These are phyloP conservation scores for Channa striata DNA, from an alignment of 2,797 vertebrate species.

Conservation along the genomic window DNA sequence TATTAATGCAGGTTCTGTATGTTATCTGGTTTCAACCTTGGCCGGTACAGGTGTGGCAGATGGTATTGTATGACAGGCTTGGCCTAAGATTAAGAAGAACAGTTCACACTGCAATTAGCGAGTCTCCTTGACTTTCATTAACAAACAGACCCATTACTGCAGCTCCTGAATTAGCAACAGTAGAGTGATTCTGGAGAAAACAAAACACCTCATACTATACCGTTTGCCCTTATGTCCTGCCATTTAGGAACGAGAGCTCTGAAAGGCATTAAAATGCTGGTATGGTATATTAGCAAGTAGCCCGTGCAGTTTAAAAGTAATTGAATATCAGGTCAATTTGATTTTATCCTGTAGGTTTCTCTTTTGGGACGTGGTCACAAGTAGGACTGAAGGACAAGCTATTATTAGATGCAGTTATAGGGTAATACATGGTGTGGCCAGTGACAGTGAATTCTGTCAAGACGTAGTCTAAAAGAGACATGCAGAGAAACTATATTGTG, in stretches of 20 bases:
- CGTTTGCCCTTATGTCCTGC: neutral
- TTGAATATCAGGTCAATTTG: conserved; percentile 52
- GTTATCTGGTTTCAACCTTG: conserved; percentile 43
- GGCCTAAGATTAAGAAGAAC: conserved; percentile 61
- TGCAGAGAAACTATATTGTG: conserved; percentile 31
- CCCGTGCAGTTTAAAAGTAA: conserved; percentile 35
- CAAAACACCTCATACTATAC: conserved; percentile 4
- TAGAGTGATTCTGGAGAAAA: conserved; percentile 44
- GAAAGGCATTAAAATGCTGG: conserved; percentile 24
- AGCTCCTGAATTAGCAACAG: conserved; percentile 42
- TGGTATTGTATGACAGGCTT: conserved; percentile 14
- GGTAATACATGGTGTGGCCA: conserved; percentile 41
- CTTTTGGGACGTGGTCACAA: conserved; percentile 49
- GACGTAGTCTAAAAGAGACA: conserved; percentile 36
- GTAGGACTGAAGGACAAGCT: conserved; percentile 72
- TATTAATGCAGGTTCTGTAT: conserved; percentile 9
- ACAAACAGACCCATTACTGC: conserved; percentile 53
- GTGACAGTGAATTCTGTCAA: conserved; percentile 53
- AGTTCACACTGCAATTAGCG: conserved; percentile 39
- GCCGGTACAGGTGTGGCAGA: conserved; percentile 50
- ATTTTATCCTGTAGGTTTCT: conserved; percentile 46
- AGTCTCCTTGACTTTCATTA: conserved; percentile 67
- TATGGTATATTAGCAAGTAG: conserved; percentile 22
- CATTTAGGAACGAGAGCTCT: conserved; percentile 12
- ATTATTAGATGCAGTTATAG: conserved; percentile 72